These are phyloP conservation scores for Streptopelia turtur DNA, from an alignment of 2,797 vertebrate genomes.

Conservation along the genomic window DNA sequence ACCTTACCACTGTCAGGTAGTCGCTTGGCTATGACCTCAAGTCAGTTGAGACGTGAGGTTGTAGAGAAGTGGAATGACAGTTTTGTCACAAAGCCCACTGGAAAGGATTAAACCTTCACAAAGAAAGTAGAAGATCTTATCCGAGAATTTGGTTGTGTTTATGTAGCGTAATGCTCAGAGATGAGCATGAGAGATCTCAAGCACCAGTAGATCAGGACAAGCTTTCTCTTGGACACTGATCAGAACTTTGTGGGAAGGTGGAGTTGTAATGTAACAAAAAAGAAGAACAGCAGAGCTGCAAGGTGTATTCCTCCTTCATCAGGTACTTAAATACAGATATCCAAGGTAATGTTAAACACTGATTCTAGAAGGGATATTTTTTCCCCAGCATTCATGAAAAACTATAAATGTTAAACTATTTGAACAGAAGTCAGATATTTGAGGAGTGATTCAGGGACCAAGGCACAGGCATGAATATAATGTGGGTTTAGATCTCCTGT, in stretches of 20 bases:
- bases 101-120: not conserved
- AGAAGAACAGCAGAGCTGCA: not conserved
- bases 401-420: not conserved
- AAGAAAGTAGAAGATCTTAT: not conserved
- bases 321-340: not conserved
- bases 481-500: not conserved
- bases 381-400: not conserved
- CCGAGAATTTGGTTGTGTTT: not conserved
- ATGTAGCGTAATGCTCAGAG: not conserved
- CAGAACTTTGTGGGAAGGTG: not conserved
- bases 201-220: not conserved
- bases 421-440: not conserved
- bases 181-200: not conserved
- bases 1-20: not conserved
- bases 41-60: not conserved
- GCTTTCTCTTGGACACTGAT: not conserved
- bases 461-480: not conserved
- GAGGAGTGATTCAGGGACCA: not conserved
- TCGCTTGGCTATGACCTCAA: not conserved
- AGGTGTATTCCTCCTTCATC: not conserved
- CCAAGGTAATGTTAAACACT: not conserved
- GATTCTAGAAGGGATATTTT: not conserved
- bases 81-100: not conserved
- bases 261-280: not conserved
- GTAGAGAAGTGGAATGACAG: not conserved